These are phyloP conservation scores for Anhinga anhinga DNA, from an alignment of 2,113 vertebrate species.

Conservation along the genomic window DNA sequence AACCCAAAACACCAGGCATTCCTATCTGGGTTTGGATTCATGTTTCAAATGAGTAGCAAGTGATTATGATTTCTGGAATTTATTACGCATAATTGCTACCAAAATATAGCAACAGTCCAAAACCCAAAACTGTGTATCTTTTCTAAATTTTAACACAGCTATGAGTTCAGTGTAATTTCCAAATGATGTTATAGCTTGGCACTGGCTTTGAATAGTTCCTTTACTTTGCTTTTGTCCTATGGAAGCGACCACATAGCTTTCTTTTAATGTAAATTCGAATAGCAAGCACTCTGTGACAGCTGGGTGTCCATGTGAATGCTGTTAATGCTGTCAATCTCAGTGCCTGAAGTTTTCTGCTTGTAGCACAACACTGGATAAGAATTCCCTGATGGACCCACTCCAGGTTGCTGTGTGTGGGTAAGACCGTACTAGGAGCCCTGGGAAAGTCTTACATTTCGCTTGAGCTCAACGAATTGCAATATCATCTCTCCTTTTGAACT, in stretches of 20 bases:
- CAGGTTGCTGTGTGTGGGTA: not conserved
- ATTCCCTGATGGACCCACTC: not conserved
- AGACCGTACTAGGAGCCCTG: not conserved
- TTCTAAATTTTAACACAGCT: not conserved
- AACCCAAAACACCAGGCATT: not conserved
- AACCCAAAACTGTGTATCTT: not conserved
- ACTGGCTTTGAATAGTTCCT: not conserved
- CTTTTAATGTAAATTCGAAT: not conserved
- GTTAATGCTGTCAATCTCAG: not conserved
- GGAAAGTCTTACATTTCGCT: not conserved
- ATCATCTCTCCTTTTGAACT: not conserved
- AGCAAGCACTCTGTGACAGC: not conserved
- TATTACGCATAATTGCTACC: not conserved
- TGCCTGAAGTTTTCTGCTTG: not conserved
- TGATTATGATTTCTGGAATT: not conserved
- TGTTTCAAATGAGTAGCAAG: not conserved
- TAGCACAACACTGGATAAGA: not conserved
- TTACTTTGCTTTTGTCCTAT: not conserved
- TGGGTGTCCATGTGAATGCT: not conserved
- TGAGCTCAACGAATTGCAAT: not conserved
- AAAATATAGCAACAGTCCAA: not conserved
- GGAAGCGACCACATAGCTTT: not conserved
- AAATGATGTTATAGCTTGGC: not conserved
- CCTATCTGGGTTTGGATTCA: not conserved
- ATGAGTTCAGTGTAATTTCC: not conserved